These are phyloP conservation scores for Ametastegia equiseti DNA, from an alignment of 2,888 invertebrate genomes.

Conservation along the genomic window DNA sequence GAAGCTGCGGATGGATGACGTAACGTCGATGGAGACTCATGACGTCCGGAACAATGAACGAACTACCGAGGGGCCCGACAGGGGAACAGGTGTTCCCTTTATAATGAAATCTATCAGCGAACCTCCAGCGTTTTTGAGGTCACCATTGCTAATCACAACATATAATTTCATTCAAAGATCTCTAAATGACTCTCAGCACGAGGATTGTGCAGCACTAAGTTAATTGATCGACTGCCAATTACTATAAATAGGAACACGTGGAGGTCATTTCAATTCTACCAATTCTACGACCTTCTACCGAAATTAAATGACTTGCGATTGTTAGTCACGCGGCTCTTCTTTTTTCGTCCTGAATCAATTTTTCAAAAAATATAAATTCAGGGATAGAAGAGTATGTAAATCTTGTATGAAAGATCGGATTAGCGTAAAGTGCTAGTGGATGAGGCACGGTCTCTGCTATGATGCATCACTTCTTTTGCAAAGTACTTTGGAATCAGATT, in stretches of 20 bases:
- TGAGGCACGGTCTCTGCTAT: background rate
- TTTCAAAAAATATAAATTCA: background rate
- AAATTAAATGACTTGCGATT: background rate
- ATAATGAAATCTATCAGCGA: slow-evolving; percentile 10
- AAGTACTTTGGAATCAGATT: slow-evolving; percentile 26
- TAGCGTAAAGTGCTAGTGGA: background rate
- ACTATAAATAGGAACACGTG: background rate
- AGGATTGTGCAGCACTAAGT: background rate
- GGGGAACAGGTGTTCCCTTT: slow-evolving; percentile 26
- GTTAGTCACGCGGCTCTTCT: background rate
- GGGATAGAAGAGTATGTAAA: background rate
- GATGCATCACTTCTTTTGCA: slow-evolving; percentile 21
- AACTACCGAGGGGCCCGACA: slow-evolving; percentile 21
- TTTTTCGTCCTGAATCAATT: background rate
- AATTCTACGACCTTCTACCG: background rate
- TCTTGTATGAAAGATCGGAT: background rate
- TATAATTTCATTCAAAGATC: background rate
- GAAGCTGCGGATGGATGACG: slow-evolving; percentile 45
- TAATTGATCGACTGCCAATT: background rate
- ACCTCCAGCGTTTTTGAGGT: background rate
- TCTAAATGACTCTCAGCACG: background rate
- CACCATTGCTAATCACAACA: background rate
- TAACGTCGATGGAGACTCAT: slow-evolving; percentile 28
- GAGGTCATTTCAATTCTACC: background rate
- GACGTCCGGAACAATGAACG: slow-evolving; percentile 35